Base-by-base conservation (phyloP, 1,140 invertebrate species). In the Pseudomyrmex concolor region DNA sequence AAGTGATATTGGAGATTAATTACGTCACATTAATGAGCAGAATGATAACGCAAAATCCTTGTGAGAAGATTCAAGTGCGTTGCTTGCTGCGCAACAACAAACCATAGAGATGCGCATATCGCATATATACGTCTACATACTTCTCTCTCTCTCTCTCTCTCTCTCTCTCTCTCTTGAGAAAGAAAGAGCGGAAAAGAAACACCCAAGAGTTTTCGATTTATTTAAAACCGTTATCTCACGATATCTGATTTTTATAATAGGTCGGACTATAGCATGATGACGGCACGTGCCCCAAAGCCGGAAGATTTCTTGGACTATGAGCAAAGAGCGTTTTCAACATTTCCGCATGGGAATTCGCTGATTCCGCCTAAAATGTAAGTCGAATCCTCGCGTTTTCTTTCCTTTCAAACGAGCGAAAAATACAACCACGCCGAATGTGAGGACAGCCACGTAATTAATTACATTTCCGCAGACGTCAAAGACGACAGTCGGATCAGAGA, bases 401-500 rank as follows among this genome's bases (percentile, higher is more conserved):
- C 2, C 0, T 43, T n/a, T 8, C 12, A 5, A 5, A 34, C 3
- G 25, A 48, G 45, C 34, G 13, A 3, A 25, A 25, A 25, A 25
- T 7, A 7, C 5, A 34, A 34, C 34, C 7, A 7, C 12, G 17
- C 2, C 63, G 34, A 34, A 34, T 34, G 34, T 1, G 34, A 5
- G 34, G 34, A 34, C 0, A 34, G 5, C 2, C 5, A 7, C 45
- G 45, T 60, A 81, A 82, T 25, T 34, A 3, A 13, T 0, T 12
- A 15, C 50, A 2, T 87, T 82, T 87, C 80, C 76, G n/a, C 88
- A 91, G 74, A 90, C 94, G 95, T 80, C 89, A 94, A 60, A 95
- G 95, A 90, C 89, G 95, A 59, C 92, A 95, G 8, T 95, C 95
- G 45, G 95, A 96, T 89, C 95, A 95, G 84, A 89, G 95, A 62